Evolutionary conservation across 1,140 invertebrate species (phyloP), one percentile per base, ranked within the genome.

Genomic region (Neelides sp.): DNA sequence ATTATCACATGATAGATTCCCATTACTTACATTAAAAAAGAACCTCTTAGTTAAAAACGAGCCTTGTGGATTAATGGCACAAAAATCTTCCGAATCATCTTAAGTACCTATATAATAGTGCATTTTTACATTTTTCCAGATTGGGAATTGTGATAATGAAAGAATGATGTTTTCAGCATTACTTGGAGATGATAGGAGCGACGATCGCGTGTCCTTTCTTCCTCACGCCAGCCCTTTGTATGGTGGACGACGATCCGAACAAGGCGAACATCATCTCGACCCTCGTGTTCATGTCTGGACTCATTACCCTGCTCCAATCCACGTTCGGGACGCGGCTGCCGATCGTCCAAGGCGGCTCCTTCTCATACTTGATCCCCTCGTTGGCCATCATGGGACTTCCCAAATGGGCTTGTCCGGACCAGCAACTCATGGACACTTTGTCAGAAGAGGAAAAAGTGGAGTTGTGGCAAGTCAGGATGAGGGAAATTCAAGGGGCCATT

Each of bases 131-230:
- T n/a, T n/a, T n/a, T 20, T 47, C 7, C 1, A 15, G 44, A 36
- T 10, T 35, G 20, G 8, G 22, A 32, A 45, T 45, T 45, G 27
- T 1, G 4, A 20, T 24, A 23, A 15, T 7, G n/a, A 37, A 20
- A 17, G 2, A 7, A 28, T 7, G 1, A 27, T 48, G 5, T 48
- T 32, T 65, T 23, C 71, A 91, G 80, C 85, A 90, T 64, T 90
- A 88, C 63, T 65, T 90, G 50, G 88, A 84, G 0, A 87, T 89
- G 82, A 84, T 90, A 30, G 85, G 84, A 0, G 83, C 82, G 0
- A 87, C 86, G 22, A 81, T 90, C 0, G 79, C 84, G 1, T 85
- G 87, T 53, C 85, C 85, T 0, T 85, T 89, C 57, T 80, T 92
- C 32, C 65, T 91, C 27, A 80, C 82, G 13, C 81, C 82, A 2